Evolutionary conservation across 2,888 invertebrate genomes (phyloP), one percentile per base, ranked within the genome.

Genomic region (Toxonevra muliebris): DNA sequence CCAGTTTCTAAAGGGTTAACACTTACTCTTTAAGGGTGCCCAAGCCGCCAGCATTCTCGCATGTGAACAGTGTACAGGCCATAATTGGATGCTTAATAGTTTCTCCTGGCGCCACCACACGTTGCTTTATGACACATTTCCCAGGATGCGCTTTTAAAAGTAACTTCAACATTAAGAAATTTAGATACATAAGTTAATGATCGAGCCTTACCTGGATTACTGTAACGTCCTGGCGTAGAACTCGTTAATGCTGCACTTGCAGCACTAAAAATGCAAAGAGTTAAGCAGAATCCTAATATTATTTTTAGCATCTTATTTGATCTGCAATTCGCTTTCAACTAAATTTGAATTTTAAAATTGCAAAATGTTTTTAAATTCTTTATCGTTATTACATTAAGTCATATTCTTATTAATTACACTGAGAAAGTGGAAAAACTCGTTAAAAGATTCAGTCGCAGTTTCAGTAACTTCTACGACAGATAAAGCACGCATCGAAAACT

Each of bases 1-100:
- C n/a, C n/a, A n/a, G n/a, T n/a, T n/a, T n/a, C n/a, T 30, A 30
- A 2, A 30, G 3, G 30, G 30, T 30, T 30, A 30, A 2, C 7
- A 50, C 70, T 68, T 61, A 73, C 73, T 68, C 69, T 58, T 71
- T 69, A 61, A 71, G 71, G 13, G 71, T 73, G n/a, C 66, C 73
- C 66, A 73, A 57, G 8, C 73, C 73, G 55, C 62, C 69, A 12
- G 73, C 41, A 68, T 74, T 72, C 30, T 68, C 70, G 30, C 73
- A 74, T 1, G 70, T 74, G 15, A 74, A 63, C 65, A 71, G 67
- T 10, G 71, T 71, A 53, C 73, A 74, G 42, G 54, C 65, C 50
- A 74, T 62, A 5, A 60, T 61, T 0, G 73, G 73, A 61, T 74
- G 73, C 43, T 72, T 72, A 20, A 71, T 68, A 48, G 70, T 71